Base-by-base conservation (phyloP, 2,797 vertebrate genomes). In the Nyctibius grandis region DNA sequence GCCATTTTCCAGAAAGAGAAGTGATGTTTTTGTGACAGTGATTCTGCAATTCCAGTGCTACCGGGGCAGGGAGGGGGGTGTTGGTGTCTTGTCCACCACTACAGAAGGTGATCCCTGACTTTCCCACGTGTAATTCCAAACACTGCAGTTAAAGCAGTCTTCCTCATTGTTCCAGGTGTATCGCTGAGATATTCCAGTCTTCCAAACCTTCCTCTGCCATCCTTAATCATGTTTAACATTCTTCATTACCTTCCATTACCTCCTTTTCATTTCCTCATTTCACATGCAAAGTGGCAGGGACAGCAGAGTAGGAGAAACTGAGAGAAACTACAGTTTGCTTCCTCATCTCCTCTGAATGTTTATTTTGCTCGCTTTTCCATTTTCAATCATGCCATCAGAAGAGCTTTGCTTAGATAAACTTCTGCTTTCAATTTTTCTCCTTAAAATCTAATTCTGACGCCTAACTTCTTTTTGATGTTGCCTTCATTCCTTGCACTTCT, bases 401-500 rank as follows among this genome's bases (percentile, higher is more conserved):
- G 48, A 89, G 50, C 79, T 95, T 91, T 5, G 11, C 79, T 93
- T 91, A 23, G 64, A 23, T 81, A 38, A 78, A 19, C 28, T 85
- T 95, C 76, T 95, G 79, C 76, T 92, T 92, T 96, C 84, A 34
- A 60, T 25, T 50, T 61, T 63, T 72, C 42, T 48, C 57, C 61
- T 75, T 83, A 11, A 61, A 63, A 59, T 54, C 54, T 38, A 72
- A 89, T 96, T 96, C 95, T 96, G 93, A 92, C 33, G 18, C 79
- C 50, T 96, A 93, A 96, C 85, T 85, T 96, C 38, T 93, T 78
- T 96, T 86, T 91, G 82, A 93, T 92, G 76, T 96, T 96, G 87
- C 96, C 95, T 97, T 95, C 91, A 0, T 94, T 96, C 91, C 91
- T 85, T 91, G 79, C 79, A 91, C 94, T 93, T 88, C 90, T 90